Base-by-base conservation (phyloP, 2,113 vertebrate genomes). In the Helogale parvula region DNA sequence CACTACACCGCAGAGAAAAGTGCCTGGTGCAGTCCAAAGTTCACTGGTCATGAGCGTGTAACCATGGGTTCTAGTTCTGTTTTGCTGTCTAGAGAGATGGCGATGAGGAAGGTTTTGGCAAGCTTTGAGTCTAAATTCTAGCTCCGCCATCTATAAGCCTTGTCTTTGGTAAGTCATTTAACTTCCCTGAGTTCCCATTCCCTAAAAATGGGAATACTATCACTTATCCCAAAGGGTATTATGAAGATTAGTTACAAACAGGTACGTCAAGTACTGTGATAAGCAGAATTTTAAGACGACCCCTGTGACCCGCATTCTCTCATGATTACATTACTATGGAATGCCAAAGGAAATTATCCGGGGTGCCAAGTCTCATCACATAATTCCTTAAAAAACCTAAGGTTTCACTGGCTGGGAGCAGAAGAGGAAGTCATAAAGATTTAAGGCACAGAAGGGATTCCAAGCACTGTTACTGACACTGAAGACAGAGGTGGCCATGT, bases 291-390 rank as follows among this genome's bases (percentile, higher is more conserved):
- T 38, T 88, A 92, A 85, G 33, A 47, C 0, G 5, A 7, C 5
- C 41, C 25, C 33, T 83, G 82, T 52, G 33, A 91, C 76, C 21
- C 90, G 17, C 13, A 63, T 4, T 7, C 1, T 88, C 60, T n/a
- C 31, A 77, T 25, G 9, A 90, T 31, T 60, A 52, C 23, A 25
- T 29, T 74, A 86, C 41, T 92, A 52, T 50, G 66, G 66, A 33
- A 38, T 60, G n/a, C 16, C 35, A 79, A 76, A n/a, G 21, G 38
- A 69, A 15, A 50, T 69, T 91, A 33, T 41, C 12, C 50, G 86
- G 15, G 60, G 29, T n/a, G 63, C 19, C 80, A 77, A 82, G 50
- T 93, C 45, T 88, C 93, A 95, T 89, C 74, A 86, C 33, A 76
- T 3, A 13, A 80, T 33, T 27, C 72, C 79, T 82, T 80, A 33